A percentile compares a stretch with the other conserved stretches of the same genome.
Evolutionary conservation across 2,113 vertebrate species (phyloP).

Genomic region (Podocnemis expansa): DNA sequence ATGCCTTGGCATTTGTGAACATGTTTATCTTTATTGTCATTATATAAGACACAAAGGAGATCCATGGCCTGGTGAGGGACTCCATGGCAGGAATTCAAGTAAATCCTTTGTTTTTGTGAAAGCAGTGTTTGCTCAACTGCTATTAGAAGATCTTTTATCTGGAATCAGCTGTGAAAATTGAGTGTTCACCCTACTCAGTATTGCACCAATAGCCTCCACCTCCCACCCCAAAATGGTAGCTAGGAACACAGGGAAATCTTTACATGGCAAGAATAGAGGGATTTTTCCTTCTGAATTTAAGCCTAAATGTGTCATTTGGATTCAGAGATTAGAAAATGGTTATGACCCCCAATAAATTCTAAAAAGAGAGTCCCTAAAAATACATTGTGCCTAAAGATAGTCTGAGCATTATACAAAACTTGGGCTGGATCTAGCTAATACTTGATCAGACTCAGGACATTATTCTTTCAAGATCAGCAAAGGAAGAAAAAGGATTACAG

Average conservation of each 20-base stretch:
- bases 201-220: not conserved
- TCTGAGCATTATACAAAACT: slow-evolving; percentile 78
- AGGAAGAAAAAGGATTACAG: slow-evolving; percentile 49
- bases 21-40: not conserved
- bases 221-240: not conserved
- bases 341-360: not conserved
- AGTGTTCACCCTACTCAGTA: not conserved
- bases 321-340: not conserved
- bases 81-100: not conserved
- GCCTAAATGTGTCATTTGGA: not conserved
- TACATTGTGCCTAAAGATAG: slow-evolving; percentile 25
- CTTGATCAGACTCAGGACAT: slow-evolving; percentile 77
- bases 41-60: not conserved
- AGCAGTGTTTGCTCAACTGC: not conserved
- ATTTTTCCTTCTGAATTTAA: not conserved
- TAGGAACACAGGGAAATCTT: rapidly evolving
- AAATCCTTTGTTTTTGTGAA: not conserved
- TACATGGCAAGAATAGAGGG: not conserved
- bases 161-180: not conserved
- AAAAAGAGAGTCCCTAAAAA: not conserved
- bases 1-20: not conserved
- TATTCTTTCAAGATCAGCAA: slow-evolving; percentile 61
- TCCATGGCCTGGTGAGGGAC: not conserved
- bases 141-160: not conserved
- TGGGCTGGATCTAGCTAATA: slow-evolving; percentile 16